Conservation (phyloP, 1,140 invertebrate species). For the Megalopta genalis region DNA sequence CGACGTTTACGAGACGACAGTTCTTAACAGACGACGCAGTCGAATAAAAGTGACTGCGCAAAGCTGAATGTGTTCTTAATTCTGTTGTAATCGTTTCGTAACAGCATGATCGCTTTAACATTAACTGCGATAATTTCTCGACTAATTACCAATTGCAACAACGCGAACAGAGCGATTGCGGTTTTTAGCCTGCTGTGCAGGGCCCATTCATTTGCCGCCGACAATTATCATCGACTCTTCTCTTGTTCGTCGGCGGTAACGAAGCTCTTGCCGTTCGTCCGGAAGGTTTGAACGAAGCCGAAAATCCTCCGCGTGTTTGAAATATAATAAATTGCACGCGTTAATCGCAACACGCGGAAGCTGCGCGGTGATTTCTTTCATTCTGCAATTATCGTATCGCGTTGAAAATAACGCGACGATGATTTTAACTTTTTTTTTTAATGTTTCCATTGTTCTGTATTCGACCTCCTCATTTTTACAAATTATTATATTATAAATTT, state of each 20-base stretch:
- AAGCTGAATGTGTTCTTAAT: neutral
- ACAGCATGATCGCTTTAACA: neutral
- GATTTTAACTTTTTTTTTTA: no score
- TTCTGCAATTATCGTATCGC: no score
- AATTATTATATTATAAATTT: no score
- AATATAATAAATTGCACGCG: no score
- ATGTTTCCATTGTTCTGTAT: no score
- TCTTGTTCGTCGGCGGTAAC: neutral
- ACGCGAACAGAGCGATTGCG: neutral
- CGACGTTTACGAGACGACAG: no score
- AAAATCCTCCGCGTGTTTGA: neutral
- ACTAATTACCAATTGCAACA: conserved; percentile 2
- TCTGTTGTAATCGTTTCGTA: conserved; percentile 1
- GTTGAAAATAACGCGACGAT: no score
- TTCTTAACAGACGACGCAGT: neutral
- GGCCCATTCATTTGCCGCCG: neutral
- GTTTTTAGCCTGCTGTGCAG: neutral
- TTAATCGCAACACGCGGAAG: no score
- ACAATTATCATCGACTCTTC: neutral
- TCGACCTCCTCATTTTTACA: no score
- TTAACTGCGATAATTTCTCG: neutral
- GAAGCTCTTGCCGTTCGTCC: neutral
- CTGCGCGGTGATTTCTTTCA: no score
- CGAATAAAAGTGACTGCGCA: neutral
- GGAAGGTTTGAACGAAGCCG: neutral